Conservation (phyloP, 1,140 invertebrate species). For the Drosophila trapezifrons region DNA sequence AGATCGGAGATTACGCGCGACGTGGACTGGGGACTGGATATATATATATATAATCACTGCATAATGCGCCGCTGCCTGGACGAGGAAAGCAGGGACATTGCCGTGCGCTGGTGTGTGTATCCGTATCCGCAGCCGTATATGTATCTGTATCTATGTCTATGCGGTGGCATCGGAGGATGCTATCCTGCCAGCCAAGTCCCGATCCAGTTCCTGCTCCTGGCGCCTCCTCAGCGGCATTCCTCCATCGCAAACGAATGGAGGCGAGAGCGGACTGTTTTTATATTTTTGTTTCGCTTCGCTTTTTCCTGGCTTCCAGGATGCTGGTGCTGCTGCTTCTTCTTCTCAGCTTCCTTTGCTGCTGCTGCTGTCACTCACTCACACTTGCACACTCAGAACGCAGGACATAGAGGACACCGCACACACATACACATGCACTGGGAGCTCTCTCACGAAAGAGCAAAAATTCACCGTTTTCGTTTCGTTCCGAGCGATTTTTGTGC, state of each 20-base stretch:
- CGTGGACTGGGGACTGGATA: conserved; percentile 20
- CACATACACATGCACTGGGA: conserved; percentile 22
- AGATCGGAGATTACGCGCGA: conserved; percentile 24
- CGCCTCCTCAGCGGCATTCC: conserved; percentile 28
- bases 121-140: conserved; percentile 14
- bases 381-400: conserved; percentile 27
- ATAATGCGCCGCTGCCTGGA: conserved; percentile 50
- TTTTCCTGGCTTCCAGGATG: conserved; percentile 51
- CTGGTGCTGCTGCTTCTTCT: conserved; percentile 30
- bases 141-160: conserved; percentile 32
- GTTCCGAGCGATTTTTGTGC: conserved; percentile 19
- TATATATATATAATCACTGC: conserved; percentile 47
- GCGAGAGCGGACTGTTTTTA: conserved; percentile 20
- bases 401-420: conserved; percentile 25
- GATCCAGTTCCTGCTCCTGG: conserved; percentile 17
- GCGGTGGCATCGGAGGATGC: conserved; percentile 36
- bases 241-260: conserved; percentile 23
- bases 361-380: conserved; percentile 35
- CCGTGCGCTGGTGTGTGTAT: conserved; percentile 29
- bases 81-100: conserved; percentile 21
- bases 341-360: conserved; percentile 10
- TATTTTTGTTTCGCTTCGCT: conserved; percentile 32
- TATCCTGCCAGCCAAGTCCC: conserved; percentile 10
- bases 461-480: conserved; percentile 18
- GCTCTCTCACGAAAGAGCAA: conserved; percentile 33